phyloP scores from a whole-genome alignment of 2,113 vertebrate genomes.

The Platichthys flesus region DNA sequence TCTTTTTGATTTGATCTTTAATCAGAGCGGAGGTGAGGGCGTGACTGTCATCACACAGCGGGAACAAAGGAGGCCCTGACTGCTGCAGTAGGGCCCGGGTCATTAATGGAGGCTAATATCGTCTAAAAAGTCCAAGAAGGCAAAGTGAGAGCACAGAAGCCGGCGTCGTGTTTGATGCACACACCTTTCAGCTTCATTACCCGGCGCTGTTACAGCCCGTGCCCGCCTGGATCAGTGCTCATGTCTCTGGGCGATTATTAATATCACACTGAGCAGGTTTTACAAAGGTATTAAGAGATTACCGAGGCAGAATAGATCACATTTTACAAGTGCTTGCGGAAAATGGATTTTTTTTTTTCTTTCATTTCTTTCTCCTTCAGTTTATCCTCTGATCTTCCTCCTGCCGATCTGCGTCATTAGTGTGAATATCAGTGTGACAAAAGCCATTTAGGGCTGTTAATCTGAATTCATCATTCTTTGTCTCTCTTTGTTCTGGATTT shows the following conservation, averaged over 20 bases:
- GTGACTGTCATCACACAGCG: constrained; percentile 61
- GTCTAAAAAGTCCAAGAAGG: constrained; percentile 38
- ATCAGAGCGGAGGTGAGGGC: constrained; percentile 66
- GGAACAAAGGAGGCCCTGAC: constrained; percentile 43
- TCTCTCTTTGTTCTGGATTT: background rate
- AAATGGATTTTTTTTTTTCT: constrained; percentile 42
- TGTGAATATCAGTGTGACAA: constrained; percentile 11
- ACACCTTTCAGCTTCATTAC: constrained; percentile 69
- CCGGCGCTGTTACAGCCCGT: constrained; percentile 20
- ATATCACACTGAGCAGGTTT: constrained; percentile 58
- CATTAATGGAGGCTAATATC: constrained; percentile 67
- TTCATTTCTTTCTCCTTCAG: constrained; percentile 18
- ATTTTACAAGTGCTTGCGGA: constrained; percentile 43
- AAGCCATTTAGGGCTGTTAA: constrained; percentile 6
- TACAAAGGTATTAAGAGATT: constrained; percentile 74
- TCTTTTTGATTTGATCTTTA: constrained; percentile 52
- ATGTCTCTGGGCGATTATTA: constrained; percentile 59
- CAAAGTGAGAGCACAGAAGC: constrained; percentile 43
- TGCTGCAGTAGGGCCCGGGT: constrained; percentile 44
- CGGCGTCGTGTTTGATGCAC: constrained; percentile 46
- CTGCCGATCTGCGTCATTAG: constrained; percentile 24
- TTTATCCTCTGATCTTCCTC: constrained; percentile 39
- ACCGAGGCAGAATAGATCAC: constrained; percentile 49
- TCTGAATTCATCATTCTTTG: background rate
- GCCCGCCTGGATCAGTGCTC: constrained; percentile 51